These are phyloP conservation scores for Turritopsis dohrnii DNA, from an alignment of 30 jellyfish, hydroid and myxozoan species.

Conservation along the genomic window DNA sequence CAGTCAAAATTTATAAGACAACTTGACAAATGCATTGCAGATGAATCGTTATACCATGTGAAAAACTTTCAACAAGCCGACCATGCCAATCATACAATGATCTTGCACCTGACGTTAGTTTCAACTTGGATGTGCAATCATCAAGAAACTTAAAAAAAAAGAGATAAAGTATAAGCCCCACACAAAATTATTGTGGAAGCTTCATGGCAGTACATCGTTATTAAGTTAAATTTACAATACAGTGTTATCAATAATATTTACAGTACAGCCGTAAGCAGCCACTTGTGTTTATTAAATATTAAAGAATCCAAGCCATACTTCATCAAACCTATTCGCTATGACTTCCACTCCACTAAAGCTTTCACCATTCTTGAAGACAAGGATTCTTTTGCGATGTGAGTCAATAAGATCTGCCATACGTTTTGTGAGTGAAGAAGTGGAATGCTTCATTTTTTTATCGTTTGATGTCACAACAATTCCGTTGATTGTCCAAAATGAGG, in stretches of 20 bases:
- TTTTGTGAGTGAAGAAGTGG: constrained; percentile 25
- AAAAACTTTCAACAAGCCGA: constrained; percentile 37
- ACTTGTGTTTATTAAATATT: background rate
- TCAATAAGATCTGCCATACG: constrained; percentile 57
- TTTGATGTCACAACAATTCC: constrained; percentile 53
- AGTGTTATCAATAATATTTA: too few relatives aligned
- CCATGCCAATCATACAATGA: constrained; percentile 54
- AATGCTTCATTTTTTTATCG: constrained; percentile 13
- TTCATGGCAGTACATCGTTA: too few relatives aligned
- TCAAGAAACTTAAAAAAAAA: constrained; percentile 38
- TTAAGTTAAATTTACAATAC: too few relatives aligned
- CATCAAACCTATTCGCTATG: constrained; percentile 57
- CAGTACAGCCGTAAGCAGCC: background rate
- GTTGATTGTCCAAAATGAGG: constrained; percentile 59
- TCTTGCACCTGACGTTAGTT: constrained; percentile 50
- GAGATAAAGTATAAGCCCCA: background rate
- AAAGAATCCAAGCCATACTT: constrained; percentile 27
- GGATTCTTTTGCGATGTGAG: constrained; percentile 31
- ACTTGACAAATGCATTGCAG: background rate
- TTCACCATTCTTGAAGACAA: constrained; percentile 69
- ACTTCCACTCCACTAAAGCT: constrained; percentile 68
- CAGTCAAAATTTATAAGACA: background rate
- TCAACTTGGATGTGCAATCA: constrained; percentile 63
- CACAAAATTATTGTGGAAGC: background rate
- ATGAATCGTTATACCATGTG: constrained; percentile 27